These are phyloP conservation scores for Cnemophilus loriae DNA, from an alignment of 2,113 vertebrate genomes.

Conservation along the genomic window DNA sequence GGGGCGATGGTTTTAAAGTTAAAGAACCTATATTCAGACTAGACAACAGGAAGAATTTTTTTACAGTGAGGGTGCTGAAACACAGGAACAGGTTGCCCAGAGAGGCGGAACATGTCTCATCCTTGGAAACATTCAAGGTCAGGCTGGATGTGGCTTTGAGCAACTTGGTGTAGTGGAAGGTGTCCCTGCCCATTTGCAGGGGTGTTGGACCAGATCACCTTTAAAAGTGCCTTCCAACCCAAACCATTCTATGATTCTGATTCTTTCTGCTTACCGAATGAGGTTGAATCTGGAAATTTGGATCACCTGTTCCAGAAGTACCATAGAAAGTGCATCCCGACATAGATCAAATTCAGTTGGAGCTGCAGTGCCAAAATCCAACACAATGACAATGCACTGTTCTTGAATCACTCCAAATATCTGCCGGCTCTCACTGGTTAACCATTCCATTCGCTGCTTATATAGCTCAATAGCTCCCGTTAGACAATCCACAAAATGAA, in stretches of 20 bases:
- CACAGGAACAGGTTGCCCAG: background rate
- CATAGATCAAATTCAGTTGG: slow-evolving; percentile 59
- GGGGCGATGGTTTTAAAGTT: background rate
- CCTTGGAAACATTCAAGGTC: background rate
- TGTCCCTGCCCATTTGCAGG: background rate
- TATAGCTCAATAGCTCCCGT: slow-evolving; percentile 64
- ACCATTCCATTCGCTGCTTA: slow-evolving; percentile 74
- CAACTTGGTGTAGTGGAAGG: background rate
- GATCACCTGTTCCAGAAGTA: slow-evolving; percentile 77
- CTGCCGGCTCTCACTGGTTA: slow-evolving; percentile 76
- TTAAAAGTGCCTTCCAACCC: background rate
- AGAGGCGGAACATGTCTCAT: background rate
- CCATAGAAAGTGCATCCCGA: slow-evolving; percentile 65
- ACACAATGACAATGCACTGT: slow-evolving; percentile 62
- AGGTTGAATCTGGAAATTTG: slow-evolving; percentile 75
- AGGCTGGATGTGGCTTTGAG: background rate
- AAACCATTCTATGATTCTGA: background rate
- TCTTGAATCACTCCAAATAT: slow-evolving; percentile 83
- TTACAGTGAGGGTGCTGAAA: background rate
- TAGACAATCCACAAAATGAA: slow-evolving; percentile 64
- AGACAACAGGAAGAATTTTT: background rate
- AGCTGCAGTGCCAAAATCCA: slow-evolving; percentile 62
- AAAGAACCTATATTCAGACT: background rate
- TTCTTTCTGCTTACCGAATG: slow-evolving; percentile 70
- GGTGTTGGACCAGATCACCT: background rate